phyloP scores from a whole-genome alignment of 2,113 vertebrate genomes.

The Phasianus colchicus region DNA sequence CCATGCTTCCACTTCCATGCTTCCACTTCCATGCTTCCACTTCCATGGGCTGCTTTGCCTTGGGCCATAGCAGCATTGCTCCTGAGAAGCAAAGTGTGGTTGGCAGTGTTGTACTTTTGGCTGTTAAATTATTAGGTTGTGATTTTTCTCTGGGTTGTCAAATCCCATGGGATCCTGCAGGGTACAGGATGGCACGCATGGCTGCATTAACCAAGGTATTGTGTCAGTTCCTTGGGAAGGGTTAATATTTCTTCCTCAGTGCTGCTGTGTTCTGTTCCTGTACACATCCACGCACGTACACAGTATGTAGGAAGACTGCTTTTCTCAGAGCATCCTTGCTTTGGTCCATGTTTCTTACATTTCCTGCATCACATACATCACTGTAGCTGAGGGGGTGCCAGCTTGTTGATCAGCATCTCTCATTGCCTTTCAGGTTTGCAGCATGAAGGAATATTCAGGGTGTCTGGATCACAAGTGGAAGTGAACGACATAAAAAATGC shows the following conservation, averaged over 20 bases:
- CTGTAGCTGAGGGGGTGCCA: neutral
- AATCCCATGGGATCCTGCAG: slow-evolving; percentile 7
- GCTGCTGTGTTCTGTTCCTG: neutral
- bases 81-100: neutral
- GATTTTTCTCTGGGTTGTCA: slow-evolving; percentile 10
- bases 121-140: neutral
- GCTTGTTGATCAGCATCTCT: neutral
- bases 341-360: neutral
- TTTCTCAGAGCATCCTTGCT: neutral
- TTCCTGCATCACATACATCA: neutral
- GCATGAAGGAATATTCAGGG: slow-evolving; percentile 97
- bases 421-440: slow-evolving; percentile 83
- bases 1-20: neutral
- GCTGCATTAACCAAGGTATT: neutral
- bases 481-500: slow-evolving; percentile 99
- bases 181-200: neutral
- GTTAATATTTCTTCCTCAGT: neutral
- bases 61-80: neutral
- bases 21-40: neutral
- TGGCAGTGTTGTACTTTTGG: neutral
- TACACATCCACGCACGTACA: too few relatives aligned
- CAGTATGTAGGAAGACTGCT: neutral
- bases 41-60: neutral
- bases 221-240: neutral
- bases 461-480: slow-evolving; percentile 97